Conservation (phyloP, 1,140 invertebrate genomes). For the Platyscapa corneri region DNA sequence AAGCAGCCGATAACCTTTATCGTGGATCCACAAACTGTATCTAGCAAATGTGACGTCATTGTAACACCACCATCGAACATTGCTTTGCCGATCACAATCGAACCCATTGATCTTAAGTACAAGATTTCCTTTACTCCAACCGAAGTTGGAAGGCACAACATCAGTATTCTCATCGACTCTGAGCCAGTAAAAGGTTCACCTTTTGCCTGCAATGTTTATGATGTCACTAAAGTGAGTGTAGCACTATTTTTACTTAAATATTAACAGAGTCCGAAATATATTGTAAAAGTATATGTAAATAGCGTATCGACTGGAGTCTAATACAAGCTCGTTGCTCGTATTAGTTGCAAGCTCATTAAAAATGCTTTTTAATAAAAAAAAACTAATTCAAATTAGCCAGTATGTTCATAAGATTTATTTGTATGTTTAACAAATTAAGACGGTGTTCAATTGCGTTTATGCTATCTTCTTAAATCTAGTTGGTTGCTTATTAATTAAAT, state of each 20-base stretch:
- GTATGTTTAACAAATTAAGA: no score
- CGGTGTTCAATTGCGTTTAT: no score
- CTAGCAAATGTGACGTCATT: conserved; percentile 78
- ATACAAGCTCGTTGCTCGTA: no score
- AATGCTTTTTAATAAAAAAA: no score
- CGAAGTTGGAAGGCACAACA: conserved; percentile 90
- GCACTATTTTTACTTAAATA: neutral
- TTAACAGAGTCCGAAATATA: no score
- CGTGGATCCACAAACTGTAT: conserved; percentile 77
- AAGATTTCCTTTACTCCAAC: conserved; percentile 86
- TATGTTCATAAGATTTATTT: no score
- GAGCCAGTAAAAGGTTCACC: conserved; percentile 92
- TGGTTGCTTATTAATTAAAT: no score
- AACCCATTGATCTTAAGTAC: conserved; percentile 79
- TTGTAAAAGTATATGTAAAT: no score
- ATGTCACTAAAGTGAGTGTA: conserved; percentile 85
- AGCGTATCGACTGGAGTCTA: no score
- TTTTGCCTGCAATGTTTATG: conserved; percentile 94
- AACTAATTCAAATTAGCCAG: no score
- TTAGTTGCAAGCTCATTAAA: no score
- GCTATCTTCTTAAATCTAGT: no score
- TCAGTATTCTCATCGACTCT: conserved; percentile 86
- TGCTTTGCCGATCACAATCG: conserved; percentile 80
- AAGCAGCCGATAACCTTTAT: conserved; percentile 77
- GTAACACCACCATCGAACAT: conserved; percentile 87